Evolutionary conservation across 2,888 invertebrate genomes (phyloP), one percentile per base, ranked within the genome.

Genomic region (Chrysina gloriosa): DNA sequence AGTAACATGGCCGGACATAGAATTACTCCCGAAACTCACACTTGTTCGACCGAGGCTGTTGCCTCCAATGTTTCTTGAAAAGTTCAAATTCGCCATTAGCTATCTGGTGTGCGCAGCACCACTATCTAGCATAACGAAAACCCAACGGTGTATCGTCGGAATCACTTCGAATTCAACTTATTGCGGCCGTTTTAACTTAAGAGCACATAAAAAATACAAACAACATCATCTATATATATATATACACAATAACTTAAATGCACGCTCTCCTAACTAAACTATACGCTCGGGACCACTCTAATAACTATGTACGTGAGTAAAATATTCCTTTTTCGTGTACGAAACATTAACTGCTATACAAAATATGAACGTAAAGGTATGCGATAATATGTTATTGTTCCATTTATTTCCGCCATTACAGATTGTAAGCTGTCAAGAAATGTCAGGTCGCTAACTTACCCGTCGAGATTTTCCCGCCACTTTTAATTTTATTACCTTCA

Each of bases 61-160:
- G 85, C 92, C 92, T 84, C 92, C 92, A 87, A 94, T 90, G 88
- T 92, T 94, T 87, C 94, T 90, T 85, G 94, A 93, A 87, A 94
- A 93, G 88, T 94, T 94, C 90, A 94, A 89, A 89, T 94, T 94
- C 88, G 94, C 94, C 94, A 95, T 94, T 69, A 90, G 91, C 93
- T 92, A 82, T 81, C 82, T 83, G 72, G 71, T 77, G 72, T 75
- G 72, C 70, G 67, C 71, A 67, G 73, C 73, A 73, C 74, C 76
- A 79, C 78, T 76, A 74, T 76, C 79, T 78, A 77, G 79, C 82
- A 83, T 82, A 81, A 82, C 83, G 78, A 76, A 76, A 75, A 67
- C 69, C 54, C 70, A 47, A 50, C 16, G 48, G 16, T 36, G 21
- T 63, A 39, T 42, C 27, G n/a, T 23, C n/a, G 48, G 25, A 42